phyloP scores from a whole-genome alignment of 1,140 invertebrate genomes.

The Tetragnatha versicolor region DNA sequence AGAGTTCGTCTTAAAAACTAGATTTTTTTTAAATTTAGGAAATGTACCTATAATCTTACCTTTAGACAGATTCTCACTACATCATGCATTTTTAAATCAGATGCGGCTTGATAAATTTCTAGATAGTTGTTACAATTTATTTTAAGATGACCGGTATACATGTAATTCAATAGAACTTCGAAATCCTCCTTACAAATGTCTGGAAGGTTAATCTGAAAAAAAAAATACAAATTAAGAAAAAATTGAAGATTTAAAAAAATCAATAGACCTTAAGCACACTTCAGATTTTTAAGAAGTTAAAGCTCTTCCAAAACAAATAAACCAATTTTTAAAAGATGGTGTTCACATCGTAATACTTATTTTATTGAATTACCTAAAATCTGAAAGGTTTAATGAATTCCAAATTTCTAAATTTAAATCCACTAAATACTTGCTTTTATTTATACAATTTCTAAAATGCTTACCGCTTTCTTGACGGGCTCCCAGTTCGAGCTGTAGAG shows the following conservation, averaged over 20 bases:
- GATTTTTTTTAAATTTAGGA: too few species aligned
- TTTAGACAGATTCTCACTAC: constrained; percentile 18
- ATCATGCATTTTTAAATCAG: constrained; percentile 42
- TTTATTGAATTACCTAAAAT: too few species aligned
- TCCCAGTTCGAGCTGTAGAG: neutral
- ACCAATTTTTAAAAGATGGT: too few species aligned
- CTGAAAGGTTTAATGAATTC: too few species aligned
- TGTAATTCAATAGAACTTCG: constrained; percentile 41
- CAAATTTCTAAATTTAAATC: too few species aligned
- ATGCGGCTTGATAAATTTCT: constrained; percentile 32
- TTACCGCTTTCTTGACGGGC: neutral
- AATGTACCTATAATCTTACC: too few species aligned
- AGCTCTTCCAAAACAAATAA: too few species aligned
- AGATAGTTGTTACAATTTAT: constrained; percentile 21
- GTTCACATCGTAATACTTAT: neutral
- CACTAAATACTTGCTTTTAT: neutral
- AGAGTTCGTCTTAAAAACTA: too few species aligned
- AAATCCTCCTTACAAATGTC: constrained; percentile 10
- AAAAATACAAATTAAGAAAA: too few species aligned
- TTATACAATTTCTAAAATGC: neutral
- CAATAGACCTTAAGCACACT: too few species aligned
- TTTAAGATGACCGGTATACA: constrained; percentile 46
- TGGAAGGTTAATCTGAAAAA: constrained; percentile 20
- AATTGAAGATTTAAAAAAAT: too few species aligned
- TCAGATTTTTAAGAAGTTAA: too few species aligned